Conservation (phyloP, 2,797 vertebrate species). For the Scomberomorus guttatus region DNA sequence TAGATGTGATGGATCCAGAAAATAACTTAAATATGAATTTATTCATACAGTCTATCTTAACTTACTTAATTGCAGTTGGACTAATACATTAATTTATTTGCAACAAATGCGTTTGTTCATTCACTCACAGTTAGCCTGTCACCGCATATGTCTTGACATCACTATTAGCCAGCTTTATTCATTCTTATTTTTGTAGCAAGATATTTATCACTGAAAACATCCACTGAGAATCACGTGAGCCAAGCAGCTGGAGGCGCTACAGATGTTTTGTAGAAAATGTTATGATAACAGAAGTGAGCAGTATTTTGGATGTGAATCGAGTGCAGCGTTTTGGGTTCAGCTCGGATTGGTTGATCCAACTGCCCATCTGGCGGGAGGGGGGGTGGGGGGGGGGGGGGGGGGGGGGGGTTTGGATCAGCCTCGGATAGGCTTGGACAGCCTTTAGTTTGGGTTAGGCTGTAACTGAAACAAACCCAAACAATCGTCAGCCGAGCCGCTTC, state of each 20-base stretch:
- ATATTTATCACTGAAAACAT: constrained; percentile 10
- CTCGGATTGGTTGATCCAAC: neutral
- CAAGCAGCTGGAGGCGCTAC: neutral
- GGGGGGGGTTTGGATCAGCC: neutral
- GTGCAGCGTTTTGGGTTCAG: constrained; percentile 2
- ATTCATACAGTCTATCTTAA: constrained; percentile 31
- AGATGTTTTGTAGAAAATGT: neutral
- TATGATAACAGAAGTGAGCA: constrained; percentile 1
- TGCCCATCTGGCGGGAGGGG: neutral
- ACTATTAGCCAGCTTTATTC: constrained; percentile 4
- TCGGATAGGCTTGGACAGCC: neutral
- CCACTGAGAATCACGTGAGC: neutral
- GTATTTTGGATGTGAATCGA: constrained; percentile 15
- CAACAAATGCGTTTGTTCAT: constrained; percentile 16
- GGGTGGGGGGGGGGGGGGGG: neutral
- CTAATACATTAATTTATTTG: constrained; percentile 27
- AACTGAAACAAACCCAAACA: neutral
- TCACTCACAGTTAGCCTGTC: constrained; percentile 22
- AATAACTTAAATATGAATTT: constrained; percentile 23
- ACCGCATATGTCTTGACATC: constrained; percentile 9
- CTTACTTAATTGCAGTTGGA: constrained; percentile 24
- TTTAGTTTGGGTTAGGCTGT: constrained; percentile 8
- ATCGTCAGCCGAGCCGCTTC: neutral
- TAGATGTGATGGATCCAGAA: constrained; percentile 16
- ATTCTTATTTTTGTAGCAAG: constrained; percentile 3